Conservation (phyloP, 2,888 invertebrate species). For the Rotaria magnacalcarata region DNA sequence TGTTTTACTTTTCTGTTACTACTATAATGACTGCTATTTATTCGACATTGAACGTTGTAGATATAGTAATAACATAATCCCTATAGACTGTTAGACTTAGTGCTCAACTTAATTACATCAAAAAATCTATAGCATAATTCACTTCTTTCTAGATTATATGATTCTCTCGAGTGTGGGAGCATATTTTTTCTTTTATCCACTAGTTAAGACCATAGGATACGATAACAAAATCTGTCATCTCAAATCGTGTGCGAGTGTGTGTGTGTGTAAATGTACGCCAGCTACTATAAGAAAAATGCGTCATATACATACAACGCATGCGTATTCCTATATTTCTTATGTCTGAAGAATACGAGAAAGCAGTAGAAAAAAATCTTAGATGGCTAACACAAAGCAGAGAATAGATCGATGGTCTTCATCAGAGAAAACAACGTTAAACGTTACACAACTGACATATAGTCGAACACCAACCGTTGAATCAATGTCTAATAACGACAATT, state of each 20-base stretch:
- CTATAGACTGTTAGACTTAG: background rate
- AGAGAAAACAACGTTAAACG: background rate
- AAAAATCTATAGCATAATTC: background rate
- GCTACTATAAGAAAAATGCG: background rate
- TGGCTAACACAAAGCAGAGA: background rate
- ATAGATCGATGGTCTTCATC: background rate
- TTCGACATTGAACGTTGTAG: background rate
- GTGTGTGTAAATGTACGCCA: background rate
- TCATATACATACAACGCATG: background rate
- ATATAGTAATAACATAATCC: background rate
- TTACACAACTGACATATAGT: background rate
- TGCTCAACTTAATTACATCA: background rate
- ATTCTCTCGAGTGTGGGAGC: background rate
- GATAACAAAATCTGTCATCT: slow-evolving; percentile 26
- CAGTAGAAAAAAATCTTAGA: background rate
- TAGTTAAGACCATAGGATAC: background rate
- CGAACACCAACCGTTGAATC: background rate
- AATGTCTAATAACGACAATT: background rate
- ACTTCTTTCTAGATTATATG: background rate
- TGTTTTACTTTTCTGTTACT: no score
- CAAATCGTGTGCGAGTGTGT: background rate
- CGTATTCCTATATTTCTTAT: background rate
- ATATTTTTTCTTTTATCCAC: background rate
- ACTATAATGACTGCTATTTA: no score
- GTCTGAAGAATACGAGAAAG: background rate